Conservation (phyloP, 1,140 invertebrate species). For the Drosophila kohkoa region DNA sequence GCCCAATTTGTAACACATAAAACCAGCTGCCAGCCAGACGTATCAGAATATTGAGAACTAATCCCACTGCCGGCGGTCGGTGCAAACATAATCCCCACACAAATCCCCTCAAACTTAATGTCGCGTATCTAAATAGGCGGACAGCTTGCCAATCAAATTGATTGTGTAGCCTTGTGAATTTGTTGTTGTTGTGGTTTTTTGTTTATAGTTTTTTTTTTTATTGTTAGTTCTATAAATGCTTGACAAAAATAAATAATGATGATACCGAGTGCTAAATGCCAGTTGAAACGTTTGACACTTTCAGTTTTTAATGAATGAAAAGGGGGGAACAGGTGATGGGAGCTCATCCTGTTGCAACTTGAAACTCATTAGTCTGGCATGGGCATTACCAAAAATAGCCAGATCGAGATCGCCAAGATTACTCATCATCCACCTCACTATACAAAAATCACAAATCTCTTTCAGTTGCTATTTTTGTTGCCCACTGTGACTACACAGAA, state of each 20-base stretch:
- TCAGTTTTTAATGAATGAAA: neutral
- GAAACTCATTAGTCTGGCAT: conserved; percentile 49
- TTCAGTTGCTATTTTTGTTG: conserved; percentile 59
- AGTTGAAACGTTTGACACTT: conserved; percentile 5
- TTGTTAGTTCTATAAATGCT: conserved; percentile 7
- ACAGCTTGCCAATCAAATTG: conserved; percentile 80
- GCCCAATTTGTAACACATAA: neutral
- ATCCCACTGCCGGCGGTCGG: conserved; percentile 28
- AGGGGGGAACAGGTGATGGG: neutral
- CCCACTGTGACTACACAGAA: conserved; percentile 52
- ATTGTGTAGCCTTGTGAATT: conserved; percentile 49
- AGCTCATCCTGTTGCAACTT: conserved; percentile 61
- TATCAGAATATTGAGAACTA: conserved; percentile 36
- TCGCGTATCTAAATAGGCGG: conserved; percentile 60
- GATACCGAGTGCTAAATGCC: conserved; percentile 19
- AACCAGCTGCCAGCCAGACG: neutral
- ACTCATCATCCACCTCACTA: conserved; percentile 42
- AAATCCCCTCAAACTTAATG: conserved; percentile 58
- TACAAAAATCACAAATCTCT: conserved; percentile 34
- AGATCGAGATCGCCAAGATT: conserved; percentile 46
- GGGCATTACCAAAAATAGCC: conserved; percentile 55
- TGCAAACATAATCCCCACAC: conserved; percentile 45
- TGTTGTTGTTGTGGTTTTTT: conserved; percentile 14
- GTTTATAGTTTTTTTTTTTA: neutral
- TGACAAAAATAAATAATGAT: conserved; percentile 32